Base-by-base conservation (phyloP, 2,113 vertebrate genomes). In the Ictalurus punctatus region DNA sequence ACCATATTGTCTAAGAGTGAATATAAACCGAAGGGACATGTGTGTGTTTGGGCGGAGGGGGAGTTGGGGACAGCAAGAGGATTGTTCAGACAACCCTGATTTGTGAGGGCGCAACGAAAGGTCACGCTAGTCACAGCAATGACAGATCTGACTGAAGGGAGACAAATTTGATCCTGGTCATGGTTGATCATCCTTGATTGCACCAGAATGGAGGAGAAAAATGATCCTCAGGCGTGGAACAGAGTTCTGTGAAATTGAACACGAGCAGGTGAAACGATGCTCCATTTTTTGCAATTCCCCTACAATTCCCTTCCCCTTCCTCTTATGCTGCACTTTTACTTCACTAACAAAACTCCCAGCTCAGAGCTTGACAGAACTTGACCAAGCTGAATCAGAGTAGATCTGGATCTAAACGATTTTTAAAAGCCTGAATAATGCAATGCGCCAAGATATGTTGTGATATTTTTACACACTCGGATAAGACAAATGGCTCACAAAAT, bases 231-330 rank as follows among this genome's bases (percentile, higher is more conserved):
- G 69, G 52, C n/a, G n/a, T 71, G 65, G 48, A 88, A 91, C 88
- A 87, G 69, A 82, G 78, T 86, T 37, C 67, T 81, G 84, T 87
- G 65, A 91, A 91, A 92, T 91, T 86, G 87, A 84, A 88, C 81
- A 90, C 87, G 71, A 90, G 69, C 61, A 83, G 48, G 63, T 44
- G 13, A 58, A 86, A 86, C 48, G 59, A 58, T 76, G 73, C 12
- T 37, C 30, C 25, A 54, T 48, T 79, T 59, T 25, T 37, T 44
- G 40, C n/a, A 81, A 61, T 58, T 37, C 30, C 4, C 2, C 52
- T n/a, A 48, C 37, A 40, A 12, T 10, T 56, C 8, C 52, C 9
- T 56, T 56, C 54, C 54, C 54, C 54, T 81, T 86, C 16, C 21
- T 40, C 59, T 9, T 67, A 27, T 54, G 52, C 34, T n/a, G 30